phyloP scores from a whole-genome alignment of 1,140 invertebrate species.

The Drosophila navojoa region DNA sequence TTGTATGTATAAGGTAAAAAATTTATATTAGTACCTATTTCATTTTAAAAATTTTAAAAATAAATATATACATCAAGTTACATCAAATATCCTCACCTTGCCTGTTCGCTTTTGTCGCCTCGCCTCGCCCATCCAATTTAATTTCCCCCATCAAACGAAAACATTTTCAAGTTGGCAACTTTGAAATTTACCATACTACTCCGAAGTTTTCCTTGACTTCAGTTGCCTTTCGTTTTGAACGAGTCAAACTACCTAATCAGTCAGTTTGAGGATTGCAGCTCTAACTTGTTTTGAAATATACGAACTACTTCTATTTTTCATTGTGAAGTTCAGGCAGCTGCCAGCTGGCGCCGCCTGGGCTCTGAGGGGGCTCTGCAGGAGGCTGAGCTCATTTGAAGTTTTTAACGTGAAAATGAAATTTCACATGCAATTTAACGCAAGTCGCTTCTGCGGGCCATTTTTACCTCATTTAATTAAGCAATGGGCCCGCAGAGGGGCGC shows the following conservation, averaged over 20 bases:
- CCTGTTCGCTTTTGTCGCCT: no score
- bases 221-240: background rate
- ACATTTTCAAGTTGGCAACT: background rate
- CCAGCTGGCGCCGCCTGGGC: background rate
- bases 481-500: background rate
- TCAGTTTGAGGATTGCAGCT: constrained; percentile 6
- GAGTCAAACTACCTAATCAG: background rate
- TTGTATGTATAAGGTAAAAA: no score
- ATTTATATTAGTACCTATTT: no score
- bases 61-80: no score
- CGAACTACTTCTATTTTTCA: constrained; percentile 1
- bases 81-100: no score
- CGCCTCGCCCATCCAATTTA: background rate
- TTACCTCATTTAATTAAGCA: constrained; percentile 70
- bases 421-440: constrained; percentile 37
- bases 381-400: constrained; percentile 33
- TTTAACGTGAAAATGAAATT: constrained; percentile 30
- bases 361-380: constrained; percentile 19
- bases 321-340: constrained; percentile 3
- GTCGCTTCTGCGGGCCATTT: constrained; percentile 44
- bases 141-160: background rate
- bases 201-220: background rate
- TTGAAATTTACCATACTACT: background rate
- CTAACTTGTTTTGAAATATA: constrained; percentile 10
- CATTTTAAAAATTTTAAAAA: no score